Conservation (phyloP, 2,113 vertebrate genomes). For the Picathartes gymnocephalus region DNA sequence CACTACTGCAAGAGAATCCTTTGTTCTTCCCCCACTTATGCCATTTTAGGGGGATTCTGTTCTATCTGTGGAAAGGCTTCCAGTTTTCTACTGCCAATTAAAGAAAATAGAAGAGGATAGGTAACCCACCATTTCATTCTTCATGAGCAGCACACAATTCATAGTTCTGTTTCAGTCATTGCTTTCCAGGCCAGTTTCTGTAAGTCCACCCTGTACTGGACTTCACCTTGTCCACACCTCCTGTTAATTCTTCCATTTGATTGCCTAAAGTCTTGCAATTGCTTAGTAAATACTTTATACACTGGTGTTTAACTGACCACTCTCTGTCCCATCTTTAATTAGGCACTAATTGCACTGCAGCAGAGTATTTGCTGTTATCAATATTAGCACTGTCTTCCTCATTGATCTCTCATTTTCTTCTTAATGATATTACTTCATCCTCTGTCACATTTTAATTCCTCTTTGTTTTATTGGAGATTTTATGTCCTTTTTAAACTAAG, state of each 20-base stretch:
- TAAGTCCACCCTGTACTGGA: not conserved
- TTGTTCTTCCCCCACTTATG: not conserved
- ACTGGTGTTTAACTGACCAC: not conserved
- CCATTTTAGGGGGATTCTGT: not conserved
- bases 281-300: not conserved
- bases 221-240: not conserved
- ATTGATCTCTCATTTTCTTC: slow-evolving; percentile 12
- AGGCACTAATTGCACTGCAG: not conserved
- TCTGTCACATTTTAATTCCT: not conserved
- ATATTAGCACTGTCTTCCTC: not conserved
- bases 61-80: not conserved
- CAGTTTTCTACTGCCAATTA: not conserved
- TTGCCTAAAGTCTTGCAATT: not conserved
- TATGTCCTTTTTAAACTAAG: not conserved
- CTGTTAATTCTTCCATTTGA: not conserved
- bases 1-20: not conserved
- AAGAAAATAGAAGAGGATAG: not conserved
- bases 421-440: not conserved
- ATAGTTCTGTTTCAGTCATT: not conserved
- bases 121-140: not conserved
- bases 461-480: not conserved
- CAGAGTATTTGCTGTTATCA: not conserved
- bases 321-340: not conserved
- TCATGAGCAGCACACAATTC: not conserved
- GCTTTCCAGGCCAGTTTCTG: not conserved